phyloP scores from a whole-genome alignment of 1,140 invertebrate genomes.

The Bombus pyrosoma region DNA sequence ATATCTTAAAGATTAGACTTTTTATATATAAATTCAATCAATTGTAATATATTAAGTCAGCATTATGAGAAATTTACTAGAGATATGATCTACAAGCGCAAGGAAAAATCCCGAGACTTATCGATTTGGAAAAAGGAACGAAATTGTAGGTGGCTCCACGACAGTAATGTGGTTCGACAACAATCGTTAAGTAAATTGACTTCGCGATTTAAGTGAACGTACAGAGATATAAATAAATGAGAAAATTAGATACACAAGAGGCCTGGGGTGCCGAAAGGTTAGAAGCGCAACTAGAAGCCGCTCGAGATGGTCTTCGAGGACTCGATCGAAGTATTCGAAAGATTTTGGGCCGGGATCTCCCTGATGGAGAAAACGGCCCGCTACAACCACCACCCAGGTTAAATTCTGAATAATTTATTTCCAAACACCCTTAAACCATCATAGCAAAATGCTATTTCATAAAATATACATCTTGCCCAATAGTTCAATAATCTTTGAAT shows the following conservation, averaged over 20 bases:
- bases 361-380: slow-evolving; percentile 79
- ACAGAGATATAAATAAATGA: slow-evolving; percentile 65
- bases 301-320: slow-evolving; percentile 78
- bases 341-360: slow-evolving; percentile 80
- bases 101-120: slow-evolving; percentile 45
- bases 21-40: not conserved
- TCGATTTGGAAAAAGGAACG: slow-evolving; percentile 45
- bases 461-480: not conserved
- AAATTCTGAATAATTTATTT: slow-evolving; percentile 20
- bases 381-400: slow-evolving; percentile 73
- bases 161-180: slow-evolving; percentile 48
- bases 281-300: slow-evolving; percentile 78
- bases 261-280: slow-evolving; percentile 77
- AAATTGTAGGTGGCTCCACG: slow-evolving; percentile 57
- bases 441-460: not conserved
- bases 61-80: slow-evolving; percentile 25
- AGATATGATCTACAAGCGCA: not conserved
- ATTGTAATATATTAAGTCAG: not conserved
- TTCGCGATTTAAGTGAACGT: slow-evolving; percentile 5
- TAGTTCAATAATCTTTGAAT: slow-evolving; percentile 3
- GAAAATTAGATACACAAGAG: slow-evolving; percentile 77
- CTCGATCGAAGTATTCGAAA: slow-evolving; percentile 81
- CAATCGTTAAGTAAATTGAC: slow-evolving; percentile 48
- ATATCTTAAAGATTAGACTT: not conserved
- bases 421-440: not conserved